Conservation (phyloP, 2,888 invertebrate species). For the Leucoma salicis region DNA sequence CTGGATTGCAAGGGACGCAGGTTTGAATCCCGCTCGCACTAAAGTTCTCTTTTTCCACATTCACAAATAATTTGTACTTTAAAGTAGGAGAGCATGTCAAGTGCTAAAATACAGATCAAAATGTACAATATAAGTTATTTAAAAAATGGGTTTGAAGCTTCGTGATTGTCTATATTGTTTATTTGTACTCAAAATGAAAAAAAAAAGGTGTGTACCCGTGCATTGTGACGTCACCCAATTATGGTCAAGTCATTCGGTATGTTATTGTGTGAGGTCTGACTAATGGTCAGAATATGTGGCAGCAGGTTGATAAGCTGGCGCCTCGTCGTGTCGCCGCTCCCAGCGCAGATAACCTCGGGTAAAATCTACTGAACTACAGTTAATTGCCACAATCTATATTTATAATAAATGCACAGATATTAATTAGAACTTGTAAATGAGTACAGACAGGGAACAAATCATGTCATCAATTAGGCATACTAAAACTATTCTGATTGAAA, state of each 20-base stretch:
- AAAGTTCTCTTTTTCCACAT: no score
- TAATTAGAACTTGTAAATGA: no score
- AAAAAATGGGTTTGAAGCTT: background rate
- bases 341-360: slow-evolving; percentile 34
- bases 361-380: slow-evolving; percentile 31
- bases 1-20: no score
- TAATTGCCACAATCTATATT: background rate
- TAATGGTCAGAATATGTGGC: slow-evolving; percentile 52
- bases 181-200: background rate
- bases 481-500: background rate
- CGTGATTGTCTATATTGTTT: background rate
- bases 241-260: slow-evolving; percentile 15
- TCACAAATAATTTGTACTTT: no score
- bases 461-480: no score
- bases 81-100: no score
- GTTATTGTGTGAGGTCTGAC: slow-evolving; percentile 38
- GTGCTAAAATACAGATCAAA: no score
- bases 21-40: no score
- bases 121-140: no score
- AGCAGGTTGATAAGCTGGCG: slow-evolving; percentile 55
- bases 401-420: background rate
- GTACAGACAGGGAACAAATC: no score
- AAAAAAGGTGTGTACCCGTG: background rate
- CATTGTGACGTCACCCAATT: slow-evolving; percentile 16
- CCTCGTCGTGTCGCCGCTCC: slow-evolving; percentile 42